Base-by-base conservation (phyloP, 2,888 invertebrate species). In the Caenorhabditis virilis region DNA sequence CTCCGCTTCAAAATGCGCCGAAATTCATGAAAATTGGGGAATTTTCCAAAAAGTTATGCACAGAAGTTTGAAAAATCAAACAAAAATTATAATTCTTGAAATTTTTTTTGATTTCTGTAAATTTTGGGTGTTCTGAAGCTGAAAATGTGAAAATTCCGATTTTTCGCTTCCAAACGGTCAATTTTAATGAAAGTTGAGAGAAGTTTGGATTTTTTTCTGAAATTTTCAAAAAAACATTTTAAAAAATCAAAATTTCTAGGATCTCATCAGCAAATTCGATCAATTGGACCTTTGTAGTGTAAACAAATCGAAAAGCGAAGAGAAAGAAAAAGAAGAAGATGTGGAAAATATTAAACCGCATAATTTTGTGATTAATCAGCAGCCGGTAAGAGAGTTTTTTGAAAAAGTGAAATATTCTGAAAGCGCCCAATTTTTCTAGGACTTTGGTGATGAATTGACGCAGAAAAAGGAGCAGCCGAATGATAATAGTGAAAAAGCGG, bases 271-370 rank as follows among this genome's bases (percentile, higher is more conserved):
- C 26, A 59, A 60, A 39, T 65, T 65, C 48, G 59, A 65, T 16
- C 41, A 59, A 20, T 23, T 65, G 39, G 59, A 65, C 30, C 45
- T 65, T 20, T 65, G 65, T 42, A 47, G 56, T 52, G 42, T 55
- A 3, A 50, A 54, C 7, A 65, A 65, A 22, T 5, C 5, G 9
- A 22, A 26, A 25, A 23, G 22, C 11, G 46, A 30, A n/a, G 6
- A 7, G 26, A 53, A 53, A 26, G 63, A 60, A 25, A n/a, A n/a
- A n/a, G 57, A 58, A 15, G 57, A 63, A 5, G 52, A 55, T 3
- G 54, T 63, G 11, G 64, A 64, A 30, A 64, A 64, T 26, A 65
- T 65, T 26, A 43, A 51, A 30, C 65, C 65, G 16, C 65, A 65
- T 50, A 51, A 51, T 36, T 56, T 65, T 15, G 36, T 65, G 18